A percentile compares a stretch with the other conserved stretches of the same genome.
These are phyloP conservation scores for Drosophila orena DNA, from an alignment of 1,140 invertebrate species.

Conservation along the genomic window DNA sequence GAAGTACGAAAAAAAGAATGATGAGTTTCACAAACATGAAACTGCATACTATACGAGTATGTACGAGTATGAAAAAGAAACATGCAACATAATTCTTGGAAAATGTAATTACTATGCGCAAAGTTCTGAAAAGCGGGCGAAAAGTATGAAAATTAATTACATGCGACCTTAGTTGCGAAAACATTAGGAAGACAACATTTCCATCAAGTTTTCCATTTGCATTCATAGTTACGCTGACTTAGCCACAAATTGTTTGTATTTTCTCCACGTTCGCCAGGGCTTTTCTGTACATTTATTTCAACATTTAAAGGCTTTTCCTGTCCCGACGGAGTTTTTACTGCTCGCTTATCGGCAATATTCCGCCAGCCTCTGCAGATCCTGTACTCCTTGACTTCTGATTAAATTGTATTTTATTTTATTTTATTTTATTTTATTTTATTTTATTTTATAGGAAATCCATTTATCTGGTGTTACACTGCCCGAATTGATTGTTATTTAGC, in stretches of 20 bases:
- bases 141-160: neutral
- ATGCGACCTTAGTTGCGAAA: neutral
- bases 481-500: slow-evolving; percentile 75
- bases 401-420: slow-evolving; percentile 36
- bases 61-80: neutral
- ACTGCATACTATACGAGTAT: too few species aligned
- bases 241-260: too few species aligned
- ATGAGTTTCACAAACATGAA: neutral
- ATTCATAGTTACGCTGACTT: neutral
- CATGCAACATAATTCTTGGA: neutral
- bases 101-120: neutral
- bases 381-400: slow-evolving; percentile 28
- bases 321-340: slow-evolving; percentile 33
- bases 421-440: slow-evolving; percentile 34
- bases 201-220: neutral
- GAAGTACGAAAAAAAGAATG: neutral
- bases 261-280: neutral
- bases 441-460: slow-evolving; percentile 43
- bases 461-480: slow-evolving; percentile 52
- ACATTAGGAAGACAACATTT: neutral
- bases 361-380: neutral
- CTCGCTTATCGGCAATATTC: slow-evolving; percentile 23
- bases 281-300: slow-evolving; percentile 32
- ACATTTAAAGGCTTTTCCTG: slow-evolving; percentile 27
- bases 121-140: neutral